Base-by-base conservation (phyloP, 2,113 vertebrate species). In the Mesocricetus auratus region DNA sequence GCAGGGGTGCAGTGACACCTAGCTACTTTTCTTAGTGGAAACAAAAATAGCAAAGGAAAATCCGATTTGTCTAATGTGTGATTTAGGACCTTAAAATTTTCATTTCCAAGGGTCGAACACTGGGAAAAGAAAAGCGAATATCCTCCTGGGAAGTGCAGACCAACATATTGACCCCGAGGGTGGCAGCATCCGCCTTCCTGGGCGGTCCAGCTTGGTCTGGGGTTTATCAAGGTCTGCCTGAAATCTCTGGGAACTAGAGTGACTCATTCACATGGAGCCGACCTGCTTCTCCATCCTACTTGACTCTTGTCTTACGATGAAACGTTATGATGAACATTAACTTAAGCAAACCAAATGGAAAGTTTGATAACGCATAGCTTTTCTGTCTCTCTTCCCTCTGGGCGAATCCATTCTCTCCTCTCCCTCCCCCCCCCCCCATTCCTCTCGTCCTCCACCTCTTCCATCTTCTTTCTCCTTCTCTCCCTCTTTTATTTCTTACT, bases 341-440 rank as follows among this genome's bases (percentile, higher is more conserved):
- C 99, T 93, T 99, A 99, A 98, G 97, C 99, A 92, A 66, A 31
- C 56, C 93, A 81, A 39, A 47, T 24, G 47, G 33, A 42, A n/a
- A n/a, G n/a, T 17, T n/a, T 26, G 36, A 36, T 33, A 50, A 87
- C 91, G n/a, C 53, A 60, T 90, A 31, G 60, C 86, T 85, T 93
- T 53, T 86, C 36, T 0, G 1, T 24, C 93, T 95, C 64, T 7
- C 11, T 45, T 58, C 10, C 4, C 86, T 83, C 88, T 89, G 71
- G 3, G 90, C 88, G 39, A 6, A 53, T 75, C 24, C n/a, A 29
- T 7, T 45, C 73, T 11, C 7, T 45, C 73, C 50, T 11, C n/a
- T n/a, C n/a, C n/a, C n/a, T n/a, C n/a, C n/a, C n/a, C n/a, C n/a
- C 33, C 69, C 31, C 4, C 3, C 22, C 15, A 10, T 29, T 16